A percentile compares a stretch with the other conserved stretches of the same genome.
These are phyloP conservation scores for Umimayanthus chanpuru DNA, from an alignment of 92 coral and sea anemone genomes.

Conservation along the genomic window DNA sequence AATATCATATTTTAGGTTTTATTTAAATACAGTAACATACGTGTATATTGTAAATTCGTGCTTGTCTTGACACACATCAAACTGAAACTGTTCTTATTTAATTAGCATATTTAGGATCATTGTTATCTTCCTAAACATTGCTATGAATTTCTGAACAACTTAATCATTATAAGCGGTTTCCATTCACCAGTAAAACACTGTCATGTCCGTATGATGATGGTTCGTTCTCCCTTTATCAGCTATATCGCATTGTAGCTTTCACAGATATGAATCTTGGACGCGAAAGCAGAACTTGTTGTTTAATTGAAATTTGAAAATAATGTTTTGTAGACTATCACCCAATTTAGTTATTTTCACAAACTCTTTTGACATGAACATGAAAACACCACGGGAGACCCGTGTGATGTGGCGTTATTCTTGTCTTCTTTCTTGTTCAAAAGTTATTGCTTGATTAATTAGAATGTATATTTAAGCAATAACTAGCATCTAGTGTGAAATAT, in stretches of 20 bases:
- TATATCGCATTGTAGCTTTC: neutral
- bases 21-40: neutral
- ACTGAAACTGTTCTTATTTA: neutral
- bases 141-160: neutral
- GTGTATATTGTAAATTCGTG: too few relatives aligned
- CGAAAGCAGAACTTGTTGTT: neutral
- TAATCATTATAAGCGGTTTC: neutral
- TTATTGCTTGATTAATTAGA: neutral
- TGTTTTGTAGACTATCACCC: neutral
- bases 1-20: neutral
- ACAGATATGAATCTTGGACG: neutral
- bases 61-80: neutral
- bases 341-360: neutral
- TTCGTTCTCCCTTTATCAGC: neutral
- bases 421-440: neutral
- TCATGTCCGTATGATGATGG: neutral
- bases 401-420: neutral
- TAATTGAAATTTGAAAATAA: neutral
- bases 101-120: neutral
- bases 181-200: neutral
- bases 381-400: conserved; percentile 2
- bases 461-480: neutral
- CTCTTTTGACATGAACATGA: conserved; percentile 14
- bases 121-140: too few relatives aligned
- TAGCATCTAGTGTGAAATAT: neutral